Conservation (phyloP, 2,797 vertebrate species). For the Tapirus indicus region DNA sequence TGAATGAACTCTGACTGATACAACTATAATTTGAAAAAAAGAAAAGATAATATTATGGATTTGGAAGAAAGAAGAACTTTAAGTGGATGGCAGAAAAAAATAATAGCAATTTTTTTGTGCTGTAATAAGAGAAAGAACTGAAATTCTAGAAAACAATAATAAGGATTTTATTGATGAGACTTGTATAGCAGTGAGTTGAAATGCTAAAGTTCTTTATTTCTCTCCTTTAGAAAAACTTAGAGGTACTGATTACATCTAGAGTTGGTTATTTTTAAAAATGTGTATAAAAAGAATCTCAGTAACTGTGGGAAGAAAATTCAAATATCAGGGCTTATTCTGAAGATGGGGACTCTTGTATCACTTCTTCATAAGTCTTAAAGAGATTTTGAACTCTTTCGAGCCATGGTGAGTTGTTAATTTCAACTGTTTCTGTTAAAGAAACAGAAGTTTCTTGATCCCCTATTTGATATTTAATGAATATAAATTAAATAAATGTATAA, state of each 20-base stretch:
- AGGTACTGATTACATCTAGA: not conserved
- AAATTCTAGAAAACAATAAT: not conserved
- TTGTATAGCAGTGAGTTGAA: not conserved
- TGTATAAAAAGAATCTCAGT: not conserved
- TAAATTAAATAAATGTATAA: not conserved
- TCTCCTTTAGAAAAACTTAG: not conserved
- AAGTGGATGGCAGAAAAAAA: not conserved
- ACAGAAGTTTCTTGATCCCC: not conserved
- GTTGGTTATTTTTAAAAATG: not conserved
- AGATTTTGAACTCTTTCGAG: not conserved
- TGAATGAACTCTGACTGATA: not conserved
- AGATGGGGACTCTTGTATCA: not conserved
- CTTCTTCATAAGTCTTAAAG: not conserved
- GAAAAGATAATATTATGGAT: not conserved
- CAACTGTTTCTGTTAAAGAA: not conserved
- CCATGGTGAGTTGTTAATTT: not conserved
- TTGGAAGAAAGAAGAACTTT: not conserved
- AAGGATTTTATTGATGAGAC: not conserved
- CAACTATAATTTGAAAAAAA: not conserved
- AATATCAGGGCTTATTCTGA: not conserved
- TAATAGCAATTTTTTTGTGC: not conserved
- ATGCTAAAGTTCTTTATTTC: not conserved
- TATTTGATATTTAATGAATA: not conserved
- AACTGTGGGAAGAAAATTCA: not conserved
- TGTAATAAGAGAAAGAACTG: not conserved